These are phyloP conservation scores for Solen grandis DNA, from an alignment of 1,140 invertebrate species.

Conservation along the genomic window DNA sequence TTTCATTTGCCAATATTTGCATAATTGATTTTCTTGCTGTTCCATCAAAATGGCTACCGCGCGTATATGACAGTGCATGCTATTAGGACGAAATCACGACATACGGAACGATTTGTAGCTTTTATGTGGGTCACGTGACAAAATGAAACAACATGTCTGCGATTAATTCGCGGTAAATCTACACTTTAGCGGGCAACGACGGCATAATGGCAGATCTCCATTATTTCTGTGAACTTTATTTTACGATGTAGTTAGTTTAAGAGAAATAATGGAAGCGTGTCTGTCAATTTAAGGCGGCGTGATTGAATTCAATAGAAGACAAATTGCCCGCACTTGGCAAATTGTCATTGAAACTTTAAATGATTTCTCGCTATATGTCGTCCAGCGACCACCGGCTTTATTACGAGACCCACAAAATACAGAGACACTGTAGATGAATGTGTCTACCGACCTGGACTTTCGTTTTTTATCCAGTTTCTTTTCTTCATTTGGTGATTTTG, in stretches of 20 bases:
- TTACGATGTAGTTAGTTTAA: conserved; percentile 54
- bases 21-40: conserved; percentile 22
- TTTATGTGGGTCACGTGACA: conserved; percentile 37
- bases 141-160: conserved; percentile 40
- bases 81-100: conserved; percentile 43
- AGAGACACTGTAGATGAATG: too few species aligned
- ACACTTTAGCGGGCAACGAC: conserved; percentile 34
- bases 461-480: too few species aligned
- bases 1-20: conserved; percentile 47
- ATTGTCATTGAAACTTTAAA: conserved; percentile 50
- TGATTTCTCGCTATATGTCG: conserved; percentile 8
- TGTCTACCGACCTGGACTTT: too few species aligned
- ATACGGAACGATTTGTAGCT: conserved; percentile 39
- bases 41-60: conserved; percentile 38
- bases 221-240: conserved; percentile 55
- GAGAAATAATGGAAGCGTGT: conserved; percentile 41
- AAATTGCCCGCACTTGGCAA: conserved; percentile 54
- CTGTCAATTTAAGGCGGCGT: conserved; percentile 49
- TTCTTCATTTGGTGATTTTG: too few species aligned
- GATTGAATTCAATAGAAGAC: conserved; percentile 54
- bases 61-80: conserved; percentile 45
- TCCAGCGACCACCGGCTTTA: too few species aligned
- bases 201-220: conserved; percentile 39
- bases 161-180: conserved; percentile 47
- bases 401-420: too few species aligned